phyloP scores from a whole-genome alignment of 2,797 vertebrate genomes.

The Rhyacichthys aspro region DNA sequence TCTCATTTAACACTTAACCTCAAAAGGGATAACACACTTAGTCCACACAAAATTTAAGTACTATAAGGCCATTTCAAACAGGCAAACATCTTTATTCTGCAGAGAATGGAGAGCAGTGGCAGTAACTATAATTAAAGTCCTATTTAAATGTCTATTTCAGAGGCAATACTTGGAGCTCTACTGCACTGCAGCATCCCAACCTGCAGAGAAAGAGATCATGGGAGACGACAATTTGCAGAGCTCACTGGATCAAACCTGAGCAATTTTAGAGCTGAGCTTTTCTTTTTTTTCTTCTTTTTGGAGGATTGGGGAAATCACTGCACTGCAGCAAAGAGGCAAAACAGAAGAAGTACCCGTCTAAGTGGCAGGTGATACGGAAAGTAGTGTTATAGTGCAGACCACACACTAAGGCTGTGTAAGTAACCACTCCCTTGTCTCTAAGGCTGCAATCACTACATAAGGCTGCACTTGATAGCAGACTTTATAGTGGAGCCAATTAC shows the following conservation, averaged over 20 bases:
- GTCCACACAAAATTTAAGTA: slow-evolving; percentile 44
- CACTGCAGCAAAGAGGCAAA: slow-evolving; percentile 36
- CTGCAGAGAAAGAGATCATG: slow-evolving; percentile 50
- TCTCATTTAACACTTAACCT: slow-evolving; percentile 38
- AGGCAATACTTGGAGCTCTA: slow-evolving; percentile 15
- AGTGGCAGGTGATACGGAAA: slow-evolving; percentile 16
- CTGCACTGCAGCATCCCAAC: slow-evolving; percentile 46
- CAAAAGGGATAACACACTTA: slow-evolving; percentile 26
- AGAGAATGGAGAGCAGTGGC: slow-evolving; percentile 32
- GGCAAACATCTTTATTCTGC: slow-evolving; percentile 36
- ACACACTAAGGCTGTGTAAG: too few species aligned
- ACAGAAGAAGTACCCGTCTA: slow-evolving; percentile 14
- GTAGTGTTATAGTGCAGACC: neutral
- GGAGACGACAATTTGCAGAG: slow-evolving; percentile 35
- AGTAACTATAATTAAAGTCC: slow-evolving; percentile 49
- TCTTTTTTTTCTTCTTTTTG: slow-evolving; percentile 5
- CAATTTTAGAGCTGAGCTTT: slow-evolving; percentile 23
- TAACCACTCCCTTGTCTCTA: too few species aligned
- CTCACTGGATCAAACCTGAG: slow-evolving; percentile 34
- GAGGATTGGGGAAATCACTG: slow-evolving; percentile 26
- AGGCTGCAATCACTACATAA: too few species aligned
- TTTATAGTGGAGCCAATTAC: too few species aligned
- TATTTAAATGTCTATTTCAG: slow-evolving; percentile 42
- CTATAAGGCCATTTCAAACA: slow-evolving; percentile 32
- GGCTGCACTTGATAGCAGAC: too few species aligned